phyloP scores from a whole-genome alignment of 92 coral and sea anemone species.

The Galaxea fascicularis region DNA sequence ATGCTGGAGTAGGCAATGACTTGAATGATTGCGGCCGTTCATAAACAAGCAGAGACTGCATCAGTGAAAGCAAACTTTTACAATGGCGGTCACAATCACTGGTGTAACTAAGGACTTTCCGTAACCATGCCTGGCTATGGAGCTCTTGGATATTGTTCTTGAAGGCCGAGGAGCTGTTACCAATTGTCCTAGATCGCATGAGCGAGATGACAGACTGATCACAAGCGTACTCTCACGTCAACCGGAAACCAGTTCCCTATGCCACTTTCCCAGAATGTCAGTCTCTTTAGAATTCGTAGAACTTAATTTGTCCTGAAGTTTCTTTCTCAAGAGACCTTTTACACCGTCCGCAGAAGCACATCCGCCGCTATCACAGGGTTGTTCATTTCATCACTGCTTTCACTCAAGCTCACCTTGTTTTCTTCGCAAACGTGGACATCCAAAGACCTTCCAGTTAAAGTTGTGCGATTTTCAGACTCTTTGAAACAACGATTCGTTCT shows the following conservation, averaged over 20 bases:
- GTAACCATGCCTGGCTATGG: slow-evolving; percentile 61
- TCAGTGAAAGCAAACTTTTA: slow-evolving; percentile 15
- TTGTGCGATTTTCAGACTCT: too few relatives aligned
- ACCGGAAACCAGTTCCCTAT: not conserved
- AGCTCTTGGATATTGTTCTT: slow-evolving; percentile 31
- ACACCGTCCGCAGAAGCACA: too few relatives aligned
- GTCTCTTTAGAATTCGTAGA: too few relatives aligned
- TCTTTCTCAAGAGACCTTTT: too few relatives aligned
- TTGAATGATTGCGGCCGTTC: slow-evolving; percentile 20
- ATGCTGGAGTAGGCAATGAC: slow-evolving; percentile 39
- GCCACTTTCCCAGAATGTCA: too few relatives aligned
- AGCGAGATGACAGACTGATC: slow-evolving; percentile 43
- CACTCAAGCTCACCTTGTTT: too few relatives aligned
- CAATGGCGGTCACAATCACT: slow-evolving; percentile 36
- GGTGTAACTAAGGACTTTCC: slow-evolving; percentile 41
- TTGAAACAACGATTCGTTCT: too few relatives aligned
- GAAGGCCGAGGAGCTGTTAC: slow-evolving; percentile 14
- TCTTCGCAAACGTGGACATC: too few relatives aligned
- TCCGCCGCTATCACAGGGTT: too few relatives aligned
- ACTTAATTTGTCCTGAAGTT: too few relatives aligned
- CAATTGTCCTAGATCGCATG: slow-evolving; percentile 4
- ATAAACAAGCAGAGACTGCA: slow-evolving; percentile 35
- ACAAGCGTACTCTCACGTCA: slow-evolving; percentile 55
- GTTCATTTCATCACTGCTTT: too few relatives aligned
- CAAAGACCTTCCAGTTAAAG: too few relatives aligned